phyloP scores from a whole-genome alignment of 1,140 invertebrate genomes.

The Neelides sp. region DNA sequence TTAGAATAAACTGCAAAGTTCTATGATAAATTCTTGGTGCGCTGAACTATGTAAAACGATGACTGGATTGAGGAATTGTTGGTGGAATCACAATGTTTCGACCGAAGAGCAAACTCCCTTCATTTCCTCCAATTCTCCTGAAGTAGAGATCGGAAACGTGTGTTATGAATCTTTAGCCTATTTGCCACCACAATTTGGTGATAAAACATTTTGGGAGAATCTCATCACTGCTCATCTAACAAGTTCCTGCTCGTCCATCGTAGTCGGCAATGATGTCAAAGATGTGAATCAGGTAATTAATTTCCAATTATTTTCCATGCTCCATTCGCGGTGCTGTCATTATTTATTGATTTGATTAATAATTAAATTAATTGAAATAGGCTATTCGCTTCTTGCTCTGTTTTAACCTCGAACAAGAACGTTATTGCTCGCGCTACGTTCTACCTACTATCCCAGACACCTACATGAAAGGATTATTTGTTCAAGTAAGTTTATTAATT shows the following conservation, averaged over 20 bases:
- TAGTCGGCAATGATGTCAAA: constrained; percentile 21
- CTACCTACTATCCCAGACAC: constrained; percentile 26
- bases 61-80: constrained; percentile 18
- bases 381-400: constrained; percentile 28
- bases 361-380: constrained; percentile 2
- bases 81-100: constrained; percentile 3
- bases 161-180: not conserved
- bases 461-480: constrained; percentile 30
- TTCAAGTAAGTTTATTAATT: constrained; percentile 18
- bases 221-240: constrained; percentile 25
- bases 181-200: constrained; percentile 11
- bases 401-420: constrained; percentile 21
- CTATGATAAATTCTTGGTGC: constrained; percentile 32
- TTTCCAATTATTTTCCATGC: too few relatives aligned
- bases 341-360: not conserved
- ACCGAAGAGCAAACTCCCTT: not conserved
- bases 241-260: constrained; percentile 20
- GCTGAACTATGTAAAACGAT: constrained; percentile 31
- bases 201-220: constrained; percentile 11
- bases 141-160: not conserved
- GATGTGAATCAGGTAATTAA: constrained; percentile 26
- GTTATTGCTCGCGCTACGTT: constrained; percentile 26
- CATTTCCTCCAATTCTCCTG: too few relatives aligned
- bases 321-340: too few relatives aligned
- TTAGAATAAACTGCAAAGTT: constrained; percentile 26